Base-by-base conservation (phyloP, 2,888 invertebrate species). In the Ophion costatus region DNA sequence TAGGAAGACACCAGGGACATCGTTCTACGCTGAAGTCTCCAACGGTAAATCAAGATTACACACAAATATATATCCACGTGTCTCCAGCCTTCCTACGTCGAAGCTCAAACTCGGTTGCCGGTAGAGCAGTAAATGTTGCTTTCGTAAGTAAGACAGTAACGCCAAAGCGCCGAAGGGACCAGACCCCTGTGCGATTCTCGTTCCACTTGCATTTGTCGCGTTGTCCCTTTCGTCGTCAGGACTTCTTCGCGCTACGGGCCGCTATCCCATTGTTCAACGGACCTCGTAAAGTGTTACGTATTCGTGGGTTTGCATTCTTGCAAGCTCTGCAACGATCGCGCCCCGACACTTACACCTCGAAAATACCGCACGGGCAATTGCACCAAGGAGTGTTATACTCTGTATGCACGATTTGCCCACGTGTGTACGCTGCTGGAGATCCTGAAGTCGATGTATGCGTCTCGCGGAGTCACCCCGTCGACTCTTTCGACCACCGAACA, bases 91-190 rank as follows among this genome's bases (percentile, higher is more conserved):
- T n/a, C 20, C 78, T 51, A 51, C 20, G 22, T 61, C 74, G 61
- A 61, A 29, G 24, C 38, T 20, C 61, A 64, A 29, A 71, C 75
- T 61, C 6, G 24, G 64, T 75, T 71, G 51, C 71, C 73, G 61
- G 51, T 76, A 56, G 29, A 42, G 71, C 63, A 73, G 80, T 80
- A 84, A 84, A 84, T 84, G 80, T 77, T 76, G 80, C 80, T 80
- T 80, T 80, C 73, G 77, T 69, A 84, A 83, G 80, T 83, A 83
- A 84, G 84, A 80, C 80, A 74, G 80, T 77, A 77, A 73, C 64
- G 74, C 80, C 77, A 80, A 84, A 74, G 76, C 57, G 80, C 71
- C 83, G 70, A 83, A 71, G 79, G 83, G 75, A 73, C 67, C 45
- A 61, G 56, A 59, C 61, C 66, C 61, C 17, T 14, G 51, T 63